phyloP scores from a whole-genome alignment of 2,888 invertebrate species.

The Campoplex nolae region DNA sequence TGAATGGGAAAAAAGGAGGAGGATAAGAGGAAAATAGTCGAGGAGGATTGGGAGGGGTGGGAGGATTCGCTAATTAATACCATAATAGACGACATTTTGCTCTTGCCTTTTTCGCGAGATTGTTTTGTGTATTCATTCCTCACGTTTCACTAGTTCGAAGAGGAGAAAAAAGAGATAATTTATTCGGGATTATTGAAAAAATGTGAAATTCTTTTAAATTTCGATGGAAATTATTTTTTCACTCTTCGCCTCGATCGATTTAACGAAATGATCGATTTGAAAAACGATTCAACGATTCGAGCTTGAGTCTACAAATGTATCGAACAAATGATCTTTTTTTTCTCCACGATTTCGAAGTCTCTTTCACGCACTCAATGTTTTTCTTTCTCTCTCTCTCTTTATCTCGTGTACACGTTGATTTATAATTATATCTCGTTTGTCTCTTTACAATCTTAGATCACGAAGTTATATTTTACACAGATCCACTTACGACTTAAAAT shows the following conservation, averaged over 20 bases:
- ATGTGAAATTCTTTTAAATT: neutral
- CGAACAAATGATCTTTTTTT: slow-evolving; percentile 40
- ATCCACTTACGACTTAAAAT: slow-evolving; percentile 81
- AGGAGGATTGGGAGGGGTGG: slow-evolving; percentile 53
- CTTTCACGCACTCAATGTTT: slow-evolving; percentile 50
- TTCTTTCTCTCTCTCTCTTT: slow-evolving; percentile 48
- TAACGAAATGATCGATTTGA: neutral
- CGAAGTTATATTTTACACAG: slow-evolving; percentile 83
- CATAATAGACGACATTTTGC: slow-evolving; percentile 70
- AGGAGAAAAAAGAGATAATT: neutral
- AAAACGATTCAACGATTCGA: slow-evolving; percentile 9
- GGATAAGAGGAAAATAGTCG: slow-evolving; percentile 54
- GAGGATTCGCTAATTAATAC: slow-evolving; percentile 68
- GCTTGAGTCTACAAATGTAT: neutral
- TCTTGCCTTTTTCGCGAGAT: slow-evolving; percentile 54
- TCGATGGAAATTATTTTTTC: slow-evolving; percentile 33
- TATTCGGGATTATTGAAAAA: neutral
- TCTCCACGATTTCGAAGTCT: slow-evolving; percentile 18
- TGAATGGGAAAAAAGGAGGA: slow-evolving; percentile 30
- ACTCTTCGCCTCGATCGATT: neutral
- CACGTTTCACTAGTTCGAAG: slow-evolving; percentile 11
- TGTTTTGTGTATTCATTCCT: slow-evolving; percentile 38
- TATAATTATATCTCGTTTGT: slow-evolving; percentile 55
- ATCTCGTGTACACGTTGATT: slow-evolving; percentile 57
- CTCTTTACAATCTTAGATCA: slow-evolving; percentile 83